These are phyloP conservation scores for Calonectris borealis DNA, from an alignment of 2,113 vertebrate genomes.

Conservation along the genomic window DNA sequence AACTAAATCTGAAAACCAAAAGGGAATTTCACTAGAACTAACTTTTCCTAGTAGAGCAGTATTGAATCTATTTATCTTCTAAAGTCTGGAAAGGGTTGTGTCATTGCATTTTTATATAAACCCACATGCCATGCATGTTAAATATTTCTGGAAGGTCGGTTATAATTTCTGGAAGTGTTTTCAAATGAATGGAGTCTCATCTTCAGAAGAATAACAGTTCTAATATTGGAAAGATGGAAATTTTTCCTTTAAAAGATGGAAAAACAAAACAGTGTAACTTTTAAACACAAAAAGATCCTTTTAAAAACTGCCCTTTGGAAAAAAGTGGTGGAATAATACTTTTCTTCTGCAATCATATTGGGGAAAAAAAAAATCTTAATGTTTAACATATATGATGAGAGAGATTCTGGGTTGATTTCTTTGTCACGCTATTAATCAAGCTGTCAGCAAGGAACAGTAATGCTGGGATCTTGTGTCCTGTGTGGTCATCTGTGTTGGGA, in stretches of 20 bases:
- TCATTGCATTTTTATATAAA: background rate
- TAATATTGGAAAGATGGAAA: background rate
- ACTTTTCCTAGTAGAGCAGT: background rate
- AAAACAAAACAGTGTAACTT: background rate
- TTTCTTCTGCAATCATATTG: background rate
- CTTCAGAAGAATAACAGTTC: background rate
- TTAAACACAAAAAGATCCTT: background rate
- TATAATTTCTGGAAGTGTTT: background rate
- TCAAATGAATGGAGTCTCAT: background rate
- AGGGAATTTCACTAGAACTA: constrained; percentile 1
- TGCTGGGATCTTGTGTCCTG: background rate
- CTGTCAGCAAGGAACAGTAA: background rate
- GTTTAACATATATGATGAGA: background rate
- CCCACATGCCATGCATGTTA: background rate
- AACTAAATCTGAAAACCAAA: constrained; percentile 37
- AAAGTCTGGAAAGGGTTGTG: background rate
- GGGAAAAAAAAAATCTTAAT: background rate
- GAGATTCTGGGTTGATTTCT: background rate
- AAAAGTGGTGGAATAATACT: background rate
- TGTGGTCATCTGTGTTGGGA: background rate
- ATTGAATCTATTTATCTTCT: background rate
- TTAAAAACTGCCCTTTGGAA: background rate
- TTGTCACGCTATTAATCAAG: background rate
- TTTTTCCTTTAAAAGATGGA: background rate
- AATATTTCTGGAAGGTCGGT: background rate